Evolutionary conservation across 2,888 invertebrate genomes (phyloP), one percentile per base, ranked within the genome.

Genomic region (Epistrophe grossulariae): DNA sequence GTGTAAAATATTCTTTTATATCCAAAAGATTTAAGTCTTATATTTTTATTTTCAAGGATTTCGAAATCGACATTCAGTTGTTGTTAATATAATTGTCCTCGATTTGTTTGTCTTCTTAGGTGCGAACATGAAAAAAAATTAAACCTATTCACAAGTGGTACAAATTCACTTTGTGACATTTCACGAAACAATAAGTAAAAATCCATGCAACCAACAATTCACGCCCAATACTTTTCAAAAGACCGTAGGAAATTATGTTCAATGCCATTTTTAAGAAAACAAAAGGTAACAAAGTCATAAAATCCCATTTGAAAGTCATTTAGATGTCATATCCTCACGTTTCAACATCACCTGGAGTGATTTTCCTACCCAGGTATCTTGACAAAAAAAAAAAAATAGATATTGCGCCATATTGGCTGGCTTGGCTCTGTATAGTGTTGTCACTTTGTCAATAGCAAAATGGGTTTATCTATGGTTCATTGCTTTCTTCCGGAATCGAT

Each of bases 201-300:
- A 80, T 73, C 19, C 88, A 88, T 83, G 87, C 78, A 88, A 83
- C 88, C 88, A 83, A 85, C 85, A 88, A 76, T 84, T 88, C 89
- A 88, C 88, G 88, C 89, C 88, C 83, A 45, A 48, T 35, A 52
- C 35, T 35, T 59, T 57, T 64, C 66, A 72, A 60, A 64, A 15
- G 11, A 45, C 31, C 45, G 52, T 48, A 71, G 71, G 28, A 62
- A 60, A 60, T 40, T 17, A 64, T 59, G 40, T 68, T 64, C 71
- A 84, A 80, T 45, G 40, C 50, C 43, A 57, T 72, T 55, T 77
- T 64, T 40, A 1, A 9, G 48, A 73, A 28, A 50, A 76, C 24
- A 71, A 70, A 62, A 19, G 68, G 68, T 48, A 64, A 71, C 70
- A 76, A 70, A 76, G 64, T 71, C 19, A 64, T 70, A 57, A 87